phyloP scores from a whole-genome alignment of 2,888 invertebrate genomes.

The Mythimna lalbum region DNA sequence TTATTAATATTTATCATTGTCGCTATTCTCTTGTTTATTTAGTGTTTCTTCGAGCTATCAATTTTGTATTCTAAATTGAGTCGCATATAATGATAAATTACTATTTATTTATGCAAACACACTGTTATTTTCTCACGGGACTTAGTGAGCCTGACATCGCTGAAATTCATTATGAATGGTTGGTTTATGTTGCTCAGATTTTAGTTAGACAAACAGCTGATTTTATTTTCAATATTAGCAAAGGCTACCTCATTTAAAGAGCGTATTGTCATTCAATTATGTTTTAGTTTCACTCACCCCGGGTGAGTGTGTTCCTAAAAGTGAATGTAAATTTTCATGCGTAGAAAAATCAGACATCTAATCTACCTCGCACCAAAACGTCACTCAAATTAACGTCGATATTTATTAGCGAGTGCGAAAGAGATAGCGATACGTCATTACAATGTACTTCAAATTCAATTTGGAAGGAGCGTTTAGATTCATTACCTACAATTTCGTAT shows the following conservation, averaged over 20 bases:
- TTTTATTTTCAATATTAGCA: slow-evolving; percentile 2
- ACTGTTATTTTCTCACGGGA: slow-evolving; percentile 40
- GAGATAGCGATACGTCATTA: slow-evolving; percentile 65
- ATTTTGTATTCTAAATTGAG: slow-evolving; percentile 40
- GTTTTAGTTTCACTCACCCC: background rate
- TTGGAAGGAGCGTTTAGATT: slow-evolving; percentile 70
- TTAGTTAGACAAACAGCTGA: slow-evolving; percentile 25
- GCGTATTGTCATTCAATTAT: background rate
- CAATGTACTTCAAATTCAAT: slow-evolving; percentile 72
- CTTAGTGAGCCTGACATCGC: slow-evolving; percentile 32
- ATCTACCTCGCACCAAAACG: slow-evolving; percentile 38
- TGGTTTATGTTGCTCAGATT: slow-evolving; percentile 8
- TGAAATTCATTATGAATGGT: slow-evolving; percentile 17
- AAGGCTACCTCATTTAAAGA: background rate
- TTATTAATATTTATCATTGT: slow-evolving; percentile 55
- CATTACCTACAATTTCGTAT: slow-evolving; percentile 78
- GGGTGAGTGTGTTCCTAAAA: too few species aligned
- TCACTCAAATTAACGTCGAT: slow-evolving; percentile 57
- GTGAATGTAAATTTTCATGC: background rate
- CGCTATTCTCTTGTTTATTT: slow-evolving; percentile 42
- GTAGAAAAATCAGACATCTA: slow-evolving; percentile 40
- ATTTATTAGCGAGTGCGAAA: slow-evolving; percentile 63
- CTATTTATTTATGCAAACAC: slow-evolving; percentile 46
- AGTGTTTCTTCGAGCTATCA: slow-evolving; percentile 41
- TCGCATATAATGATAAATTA: slow-evolving; percentile 31